These are phyloP conservation scores for Sericinus montela DNA, from an alignment of 2,888 invertebrate genomes.

Conservation along the genomic window DNA sequence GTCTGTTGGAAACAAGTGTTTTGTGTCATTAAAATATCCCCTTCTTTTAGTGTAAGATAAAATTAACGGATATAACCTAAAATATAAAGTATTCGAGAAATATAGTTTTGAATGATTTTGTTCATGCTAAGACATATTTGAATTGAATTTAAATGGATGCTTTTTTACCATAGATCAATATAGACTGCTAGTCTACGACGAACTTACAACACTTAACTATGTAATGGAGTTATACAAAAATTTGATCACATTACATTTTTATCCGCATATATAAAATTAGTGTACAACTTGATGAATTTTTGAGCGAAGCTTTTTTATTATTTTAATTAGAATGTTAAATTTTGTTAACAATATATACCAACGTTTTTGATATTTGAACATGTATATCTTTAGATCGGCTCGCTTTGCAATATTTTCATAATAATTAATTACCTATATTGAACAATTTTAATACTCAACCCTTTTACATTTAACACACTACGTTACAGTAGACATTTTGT, in stretches of 20 bases:
- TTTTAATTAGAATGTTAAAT: neutral
- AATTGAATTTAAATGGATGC: no score
- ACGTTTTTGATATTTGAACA: neutral
- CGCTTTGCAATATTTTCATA: neutral
- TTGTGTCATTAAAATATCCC: slow-evolving; percentile 1
- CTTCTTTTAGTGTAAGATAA: slow-evolving; percentile 4
- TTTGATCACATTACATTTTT: neutral
- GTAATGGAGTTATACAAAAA: neutral
- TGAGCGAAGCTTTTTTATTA: slow-evolving; percentile 1
- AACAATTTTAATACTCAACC: slow-evolving; percentile 6
- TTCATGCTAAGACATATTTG: no score
- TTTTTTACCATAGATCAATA: no score
- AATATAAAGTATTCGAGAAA: no score
- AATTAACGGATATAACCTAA: no score
- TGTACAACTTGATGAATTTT: neutral
- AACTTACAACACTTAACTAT: no score
- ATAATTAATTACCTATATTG: neutral
- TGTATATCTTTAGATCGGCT: neutral
- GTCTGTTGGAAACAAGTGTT: slow-evolving; percentile 8
- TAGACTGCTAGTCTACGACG: no score
- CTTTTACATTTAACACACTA: slow-evolving; percentile 3
- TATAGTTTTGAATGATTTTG: no score
- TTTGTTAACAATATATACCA: neutral
- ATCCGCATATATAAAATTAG: neutral
- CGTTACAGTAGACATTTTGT: slow-evolving; percentile 3